Conservation (phyloP, 1,140 invertebrate genomes). For the Ectropis grisescens region DNA sequence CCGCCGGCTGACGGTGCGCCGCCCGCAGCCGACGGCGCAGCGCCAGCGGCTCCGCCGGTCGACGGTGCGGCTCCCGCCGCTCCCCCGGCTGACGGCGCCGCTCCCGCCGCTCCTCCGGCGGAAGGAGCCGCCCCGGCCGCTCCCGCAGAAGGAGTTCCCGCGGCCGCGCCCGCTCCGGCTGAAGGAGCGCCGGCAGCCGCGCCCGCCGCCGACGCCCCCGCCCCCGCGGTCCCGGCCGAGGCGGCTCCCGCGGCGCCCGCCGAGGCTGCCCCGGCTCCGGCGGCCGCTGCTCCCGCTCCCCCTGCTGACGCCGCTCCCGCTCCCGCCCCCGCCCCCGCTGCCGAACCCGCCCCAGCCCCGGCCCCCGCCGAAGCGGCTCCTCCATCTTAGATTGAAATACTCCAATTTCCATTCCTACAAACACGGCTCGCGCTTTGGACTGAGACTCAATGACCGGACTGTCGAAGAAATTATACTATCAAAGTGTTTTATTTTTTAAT, state of each 20-base stretch:
- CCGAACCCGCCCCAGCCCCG: constrained; percentile 10
- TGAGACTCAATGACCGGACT: not conserved
- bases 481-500: constrained; percentile 23
- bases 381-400: constrained; percentile 23
- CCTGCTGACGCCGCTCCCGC: constrained; percentile 11
- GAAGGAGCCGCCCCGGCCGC: constrained; percentile 34
- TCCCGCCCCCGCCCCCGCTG: constrained; percentile 10
- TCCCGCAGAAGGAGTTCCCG: constrained; percentile 16
- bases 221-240: constrained; percentile 5
- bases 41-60: too few relatives aligned
- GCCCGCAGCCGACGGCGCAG: too few relatives aligned
- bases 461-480: constrained; percentile 3
- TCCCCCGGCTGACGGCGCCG: constrained; percentile 26
- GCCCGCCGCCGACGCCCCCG: constrained; percentile 9
- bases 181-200: constrained; percentile 10
- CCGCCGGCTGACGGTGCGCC: constrained; percentile 3
- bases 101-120: constrained; percentile 11
- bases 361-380: constrained; percentile 22
- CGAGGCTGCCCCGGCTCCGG: constrained; percentile 5
- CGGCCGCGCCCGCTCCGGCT: constrained; percentile 8
- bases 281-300: constrained; percentile 10
- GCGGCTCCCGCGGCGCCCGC: constrained; percentile 8
- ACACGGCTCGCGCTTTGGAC: not conserved
- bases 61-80: constrained; percentile 30
- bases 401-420: too few relatives aligned